Evolutionary conservation across 2,113 vertebrate species (phyloP).

Genomic region (Eulacestoma nigropectus): DNA sequence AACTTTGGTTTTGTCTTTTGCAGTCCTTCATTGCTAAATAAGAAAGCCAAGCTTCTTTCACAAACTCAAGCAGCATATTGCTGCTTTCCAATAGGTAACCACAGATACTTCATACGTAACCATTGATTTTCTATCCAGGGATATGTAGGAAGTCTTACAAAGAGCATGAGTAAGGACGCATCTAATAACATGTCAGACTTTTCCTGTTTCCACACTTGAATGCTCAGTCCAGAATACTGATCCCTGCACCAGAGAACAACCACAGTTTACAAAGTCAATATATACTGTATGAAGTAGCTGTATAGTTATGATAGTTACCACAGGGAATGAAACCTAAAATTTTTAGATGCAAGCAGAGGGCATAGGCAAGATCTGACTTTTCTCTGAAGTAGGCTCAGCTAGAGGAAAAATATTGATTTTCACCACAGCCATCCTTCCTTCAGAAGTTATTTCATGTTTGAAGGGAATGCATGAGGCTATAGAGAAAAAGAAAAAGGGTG

Average conservation of each 20-base stretch:
- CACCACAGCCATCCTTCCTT: constrained; percentile 55
- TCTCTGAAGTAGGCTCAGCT: constrained; percentile 65
- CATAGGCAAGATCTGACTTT: constrained; percentile 24
- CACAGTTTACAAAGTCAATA: constrained; percentile 57
- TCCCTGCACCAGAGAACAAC: background rate
- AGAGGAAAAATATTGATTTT: constrained; percentile 66
- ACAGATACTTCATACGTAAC: constrained; percentile 48
- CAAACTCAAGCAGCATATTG: background rate
- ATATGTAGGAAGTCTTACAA: constrained; percentile 52
- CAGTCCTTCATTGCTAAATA: background rate
- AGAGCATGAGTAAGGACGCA: constrained; percentile 47
- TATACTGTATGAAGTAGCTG: constrained; percentile 64
- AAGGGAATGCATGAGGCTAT: constrained; percentile 50
- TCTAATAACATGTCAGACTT: constrained; percentile 50
- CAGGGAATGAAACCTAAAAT: constrained; percentile 45
- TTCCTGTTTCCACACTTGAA: constrained; percentile 32
- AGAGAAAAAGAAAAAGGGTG: constrained; percentile 19
- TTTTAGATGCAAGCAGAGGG: constrained; percentile 60
- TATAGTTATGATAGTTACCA: constrained; percentile 58
- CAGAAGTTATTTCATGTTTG: constrained; percentile 66
- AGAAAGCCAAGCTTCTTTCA: constrained; percentile 13
- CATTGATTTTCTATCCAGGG: constrained; percentile 62
- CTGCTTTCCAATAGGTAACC: constrained; percentile 28
- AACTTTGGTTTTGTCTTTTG: background rate
- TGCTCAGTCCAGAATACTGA: constrained; percentile 55